These are phyloP conservation scores for Trichechus manatus DNA, from an alignment of 2,113 vertebrate genomes.

Conservation along the genomic window DNA sequence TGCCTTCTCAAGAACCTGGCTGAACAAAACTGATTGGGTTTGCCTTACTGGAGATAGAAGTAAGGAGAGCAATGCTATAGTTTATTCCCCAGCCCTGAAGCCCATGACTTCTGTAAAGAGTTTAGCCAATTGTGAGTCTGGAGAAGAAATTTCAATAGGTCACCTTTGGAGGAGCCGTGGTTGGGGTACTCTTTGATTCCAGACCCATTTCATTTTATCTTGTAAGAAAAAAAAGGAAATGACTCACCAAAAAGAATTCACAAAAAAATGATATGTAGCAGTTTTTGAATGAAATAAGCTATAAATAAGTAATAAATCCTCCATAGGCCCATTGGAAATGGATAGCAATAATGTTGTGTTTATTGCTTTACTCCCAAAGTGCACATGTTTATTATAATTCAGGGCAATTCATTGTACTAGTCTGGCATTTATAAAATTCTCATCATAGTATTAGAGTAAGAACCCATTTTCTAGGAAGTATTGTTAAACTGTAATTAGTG, in stretches of 20 bases:
- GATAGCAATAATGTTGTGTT: conserved; percentile 82
- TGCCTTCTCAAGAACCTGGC: not conserved
- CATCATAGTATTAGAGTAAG: conserved; percentile 77
- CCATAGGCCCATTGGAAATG: conserved; percentile 75
- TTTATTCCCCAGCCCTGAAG: not conserved
- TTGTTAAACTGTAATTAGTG: conserved; percentile 76
- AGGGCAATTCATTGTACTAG: conserved; percentile 67
- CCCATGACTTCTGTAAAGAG: not conserved
- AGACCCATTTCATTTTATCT: not conserved
- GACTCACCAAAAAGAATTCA: conserved; percentile 18
- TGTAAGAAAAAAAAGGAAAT: conserved; percentile 79
- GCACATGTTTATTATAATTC: conserved; percentile 84
- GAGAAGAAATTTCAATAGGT: conserved; percentile 60
- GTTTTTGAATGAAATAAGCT: conserved; percentile 72
- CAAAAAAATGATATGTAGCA: conserved; percentile 80
- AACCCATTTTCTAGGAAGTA: conserved; percentile 80
- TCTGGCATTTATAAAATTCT: conserved; percentile 76
- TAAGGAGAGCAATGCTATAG: not conserved
- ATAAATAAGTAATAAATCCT: conserved; percentile 82
- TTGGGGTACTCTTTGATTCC: conserved; percentile 52
- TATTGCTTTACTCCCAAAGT: conserved; percentile 73
- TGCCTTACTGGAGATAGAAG: conserved; percentile 73
- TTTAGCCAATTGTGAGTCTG: not conserved
- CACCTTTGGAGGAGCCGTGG: conserved; percentile 71
- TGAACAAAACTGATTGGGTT: conserved; percentile 61